These are phyloP conservation scores for Sabatieria punctata DNA, from an alignment of 2,888 invertebrate genomes.

Conservation along the genomic window DNA sequence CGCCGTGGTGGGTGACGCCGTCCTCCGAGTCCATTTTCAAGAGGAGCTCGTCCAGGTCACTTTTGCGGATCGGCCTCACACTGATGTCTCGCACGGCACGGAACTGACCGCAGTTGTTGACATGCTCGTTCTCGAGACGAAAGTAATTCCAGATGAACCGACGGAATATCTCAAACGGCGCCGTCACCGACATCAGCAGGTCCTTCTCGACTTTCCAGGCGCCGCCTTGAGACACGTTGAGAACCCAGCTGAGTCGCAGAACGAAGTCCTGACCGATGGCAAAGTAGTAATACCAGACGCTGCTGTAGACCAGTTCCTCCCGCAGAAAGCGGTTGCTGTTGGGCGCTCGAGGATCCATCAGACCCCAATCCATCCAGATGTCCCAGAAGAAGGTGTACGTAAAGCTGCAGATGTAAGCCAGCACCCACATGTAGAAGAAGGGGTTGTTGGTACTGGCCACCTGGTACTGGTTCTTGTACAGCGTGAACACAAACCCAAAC, in stretches of 20 bases:
- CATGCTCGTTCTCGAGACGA: constrained; percentile 93
- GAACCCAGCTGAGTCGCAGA: constrained; percentile 77
- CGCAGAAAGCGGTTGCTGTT: constrained; percentile 52
- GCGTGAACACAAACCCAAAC: constrained; percentile 39
- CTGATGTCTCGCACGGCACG: constrained; percentile 93
- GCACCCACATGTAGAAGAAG: constrained; percentile 53
- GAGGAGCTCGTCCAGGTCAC: constrained; percentile 54
- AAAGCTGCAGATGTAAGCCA: constrained; percentile 57
- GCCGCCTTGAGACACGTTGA: constrained; percentile 51
- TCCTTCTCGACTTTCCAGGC: constrained; percentile 27
- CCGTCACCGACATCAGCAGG: constrained; percentile 24
- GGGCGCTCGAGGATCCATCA: constrained; percentile 59
- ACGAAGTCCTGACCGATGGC: constrained; percentile 87
- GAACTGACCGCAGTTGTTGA: constrained; percentile 94
- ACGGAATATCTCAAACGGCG: constrained; percentile 31
- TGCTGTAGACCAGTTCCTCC: constrained; percentile 31
- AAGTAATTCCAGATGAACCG: constrained; percentile 99
- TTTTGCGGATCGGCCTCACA: constrained; percentile 77
- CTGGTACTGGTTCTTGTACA: constrained; percentile 7
- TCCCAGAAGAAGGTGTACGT: constrained; percentile 95
- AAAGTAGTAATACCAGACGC: constrained; percentile 62
- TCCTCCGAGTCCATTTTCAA: constrained; percentile 83
- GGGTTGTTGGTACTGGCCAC: constrained; percentile 5
- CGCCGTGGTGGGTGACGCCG: constrained; percentile 54
- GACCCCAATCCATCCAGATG: constrained; percentile 96